Evolutionary conservation across 2,888 invertebrate genomes (phyloP).

Genomic region (Lacanobia oleracea): DNA sequence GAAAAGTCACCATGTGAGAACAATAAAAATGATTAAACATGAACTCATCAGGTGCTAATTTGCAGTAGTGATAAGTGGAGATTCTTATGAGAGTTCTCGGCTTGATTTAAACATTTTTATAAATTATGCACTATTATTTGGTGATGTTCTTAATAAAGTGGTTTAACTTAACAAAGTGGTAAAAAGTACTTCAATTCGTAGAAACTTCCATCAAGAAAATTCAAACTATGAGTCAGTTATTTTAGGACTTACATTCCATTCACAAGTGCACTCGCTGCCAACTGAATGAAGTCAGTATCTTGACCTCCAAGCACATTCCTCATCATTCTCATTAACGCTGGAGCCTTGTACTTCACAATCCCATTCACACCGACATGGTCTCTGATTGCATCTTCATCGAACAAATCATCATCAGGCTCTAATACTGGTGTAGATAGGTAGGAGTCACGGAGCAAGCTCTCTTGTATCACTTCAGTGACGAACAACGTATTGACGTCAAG

Average conservation of each 20-base stretch:
- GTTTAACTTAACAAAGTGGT: no score
- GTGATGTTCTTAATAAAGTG: no score
- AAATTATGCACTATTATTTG: no score
- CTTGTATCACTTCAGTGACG: conserved; percentile 83
- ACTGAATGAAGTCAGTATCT: conserved; percentile 75
- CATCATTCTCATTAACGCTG: conserved; percentile 81
- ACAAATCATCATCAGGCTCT: conserved; percentile 70
- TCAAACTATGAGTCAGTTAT: background rate
- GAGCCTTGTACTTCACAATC: conserved; percentile 79
- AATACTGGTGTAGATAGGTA: conserved; percentile 70
- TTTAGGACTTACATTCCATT: conserved; percentile 70
- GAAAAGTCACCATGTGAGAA: no score
- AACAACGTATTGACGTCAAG: conserved; percentile 81
- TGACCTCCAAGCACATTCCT: conserved; percentile 72
- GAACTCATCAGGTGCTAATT: no score
- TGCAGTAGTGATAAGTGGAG: no score
- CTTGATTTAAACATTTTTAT: no score
- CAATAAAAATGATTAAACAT: no score
- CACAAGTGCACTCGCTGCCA: conserved; percentile 74
- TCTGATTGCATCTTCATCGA: conserved; percentile 75
- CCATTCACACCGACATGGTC: conserved; percentile 71
- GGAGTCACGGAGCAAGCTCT: conserved; percentile 79
- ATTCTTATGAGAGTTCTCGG: no score
- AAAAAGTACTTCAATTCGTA: no score
- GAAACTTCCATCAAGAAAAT: no score